phyloP scores from a whole-genome alignment of 2,113 vertebrate species.

The Cyanoderma ruficeps region DNA sequence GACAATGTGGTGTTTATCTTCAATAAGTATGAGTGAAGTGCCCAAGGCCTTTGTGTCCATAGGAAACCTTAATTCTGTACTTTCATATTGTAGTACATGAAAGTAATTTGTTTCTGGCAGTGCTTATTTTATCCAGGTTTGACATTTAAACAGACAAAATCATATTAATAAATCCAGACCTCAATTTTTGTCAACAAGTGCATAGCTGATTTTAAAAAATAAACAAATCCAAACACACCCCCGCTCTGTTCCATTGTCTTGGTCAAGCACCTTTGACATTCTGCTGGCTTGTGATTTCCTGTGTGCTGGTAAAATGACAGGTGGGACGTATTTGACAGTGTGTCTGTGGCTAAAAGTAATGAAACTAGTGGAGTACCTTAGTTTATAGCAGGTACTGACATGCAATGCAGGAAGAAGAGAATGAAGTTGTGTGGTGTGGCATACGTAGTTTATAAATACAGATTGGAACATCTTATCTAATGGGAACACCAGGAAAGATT shows the following conservation, averaged over 20 bases:
- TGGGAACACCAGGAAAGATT: not conserved
- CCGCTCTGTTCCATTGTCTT: not conserved
- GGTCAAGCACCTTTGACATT: not conserved
- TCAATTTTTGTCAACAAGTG: not conserved
- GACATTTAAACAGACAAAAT: not conserved
- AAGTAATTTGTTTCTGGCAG: conserved; percentile 51
- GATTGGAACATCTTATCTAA: not conserved
- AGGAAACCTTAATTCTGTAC: not conserved
- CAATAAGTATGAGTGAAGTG: conserved; percentile 1
- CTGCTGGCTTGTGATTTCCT: not conserved
- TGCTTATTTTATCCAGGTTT: not conserved
- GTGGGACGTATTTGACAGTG: not conserved
- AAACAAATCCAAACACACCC: not conserved
- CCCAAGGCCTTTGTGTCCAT: conserved; percentile 8
- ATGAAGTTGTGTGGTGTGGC: not conserved
- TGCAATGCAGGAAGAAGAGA: not conserved
- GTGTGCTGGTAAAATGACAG: not conserved
- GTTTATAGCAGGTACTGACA: not conserved
- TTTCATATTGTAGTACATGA: not conserved
- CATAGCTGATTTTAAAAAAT: not conserved
- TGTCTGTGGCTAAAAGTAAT: not conserved
- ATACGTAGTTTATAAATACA: not conserved
- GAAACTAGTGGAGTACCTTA: not conserved
- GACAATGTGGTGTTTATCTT: conserved; percentile 24
- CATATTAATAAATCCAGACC: not conserved